Evolutionary conservation across 2,888 invertebrate species (phyloP).

Genomic region (Microplitis deprimator): DNA sequence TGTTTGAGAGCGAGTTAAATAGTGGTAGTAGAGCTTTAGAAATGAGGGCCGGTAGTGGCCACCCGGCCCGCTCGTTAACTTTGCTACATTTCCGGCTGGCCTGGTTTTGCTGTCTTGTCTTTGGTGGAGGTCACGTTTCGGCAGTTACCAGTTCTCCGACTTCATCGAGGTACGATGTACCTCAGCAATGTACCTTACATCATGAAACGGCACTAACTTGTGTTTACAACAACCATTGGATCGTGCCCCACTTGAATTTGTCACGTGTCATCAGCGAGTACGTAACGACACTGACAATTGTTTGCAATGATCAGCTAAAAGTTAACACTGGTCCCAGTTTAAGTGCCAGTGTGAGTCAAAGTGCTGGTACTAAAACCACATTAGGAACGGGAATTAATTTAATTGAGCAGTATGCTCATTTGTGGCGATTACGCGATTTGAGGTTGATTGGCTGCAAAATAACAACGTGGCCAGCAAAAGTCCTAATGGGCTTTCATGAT

Average conservation of each 20-base stretch:
- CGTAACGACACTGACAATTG: conserved; percentile 63
- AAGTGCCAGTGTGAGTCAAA: conserved; percentile 35
- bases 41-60: conserved; percentile 39
- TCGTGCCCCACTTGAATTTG: conserved; percentile 77
- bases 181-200: conserved; percentile 87
- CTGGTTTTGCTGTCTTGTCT: conserved; percentile 23
- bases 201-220: conserved; percentile 72
- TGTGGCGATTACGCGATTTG: conserved; percentile 84
- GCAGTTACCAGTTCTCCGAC: conserved; percentile 68
- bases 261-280: conserved; percentile 86
- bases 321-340: neutral
- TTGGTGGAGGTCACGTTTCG: conserved; percentile 59
- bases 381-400: conserved; percentile 2
- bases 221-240: conserved; percentile 72
- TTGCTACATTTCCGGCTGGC: conserved; percentile 14
- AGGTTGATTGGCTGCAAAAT: conserved; percentile 90
- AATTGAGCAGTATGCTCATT: conserved; percentile 80
- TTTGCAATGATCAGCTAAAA: conserved; percentile 51
- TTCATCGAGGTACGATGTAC: conserved; percentile 81
- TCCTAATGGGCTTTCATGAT: conserved; percentile 84
- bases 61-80: conserved; percentile 36
- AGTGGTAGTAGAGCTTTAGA: conserved; percentile 3
- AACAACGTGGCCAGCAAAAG: conserved; percentile 85
- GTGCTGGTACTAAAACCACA: neutral
- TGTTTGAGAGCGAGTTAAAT: neutral